Base-by-base conservation (phyloP, 2,113 vertebrate genomes). In the Tiliqua scincoides region DNA sequence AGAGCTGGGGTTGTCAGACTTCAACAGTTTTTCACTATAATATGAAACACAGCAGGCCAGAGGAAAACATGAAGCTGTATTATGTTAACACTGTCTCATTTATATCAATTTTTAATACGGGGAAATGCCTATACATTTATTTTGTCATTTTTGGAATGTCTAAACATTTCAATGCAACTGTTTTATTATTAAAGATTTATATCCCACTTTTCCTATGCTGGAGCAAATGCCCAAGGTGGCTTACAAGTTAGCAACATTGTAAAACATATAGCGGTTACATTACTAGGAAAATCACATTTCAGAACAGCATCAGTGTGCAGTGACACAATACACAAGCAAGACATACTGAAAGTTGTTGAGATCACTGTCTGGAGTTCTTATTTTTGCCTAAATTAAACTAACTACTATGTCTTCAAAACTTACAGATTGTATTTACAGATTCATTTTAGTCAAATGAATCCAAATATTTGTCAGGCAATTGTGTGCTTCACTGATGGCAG, bases 1-100 rank as follows among this genome's bases (percentile, higher is more conserved):
- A 88, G 93, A 88, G 85, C 84, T 91, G 86, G 88, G 93, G 84
- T 93, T 95, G 89, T 93, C 85, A 94, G 90, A 92, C 85, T 91
- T 81, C 88, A 92, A 87, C 92, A 92, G 89, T 96, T 87, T 63
- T 82, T 95, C 94, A 75, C 89, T 57, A 91, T 89, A 87, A 91
- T 68, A 86, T 94, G 91, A 85, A 94, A 85, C 0, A 30, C 18
- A 89, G 74, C 93, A 83, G 84, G 89, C 71, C 88, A 86, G 85
- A 35, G 43, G 63, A 54, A n/a, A 68, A 82, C 43, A 35, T 35
- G 79, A 43, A 32, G 52, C 35, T 68, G 79, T 82, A 54, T 54
- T n/a, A 65, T 65, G 65, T 54, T 43, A 54, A 35, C 30, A 78
- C 21, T 32, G 32, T 54, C 30, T 54, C 30, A 37, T 48, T 81